phyloP scores from a whole-genome alignment of 2,113 vertebrate genomes.

The Perccottus glenii region DNA sequence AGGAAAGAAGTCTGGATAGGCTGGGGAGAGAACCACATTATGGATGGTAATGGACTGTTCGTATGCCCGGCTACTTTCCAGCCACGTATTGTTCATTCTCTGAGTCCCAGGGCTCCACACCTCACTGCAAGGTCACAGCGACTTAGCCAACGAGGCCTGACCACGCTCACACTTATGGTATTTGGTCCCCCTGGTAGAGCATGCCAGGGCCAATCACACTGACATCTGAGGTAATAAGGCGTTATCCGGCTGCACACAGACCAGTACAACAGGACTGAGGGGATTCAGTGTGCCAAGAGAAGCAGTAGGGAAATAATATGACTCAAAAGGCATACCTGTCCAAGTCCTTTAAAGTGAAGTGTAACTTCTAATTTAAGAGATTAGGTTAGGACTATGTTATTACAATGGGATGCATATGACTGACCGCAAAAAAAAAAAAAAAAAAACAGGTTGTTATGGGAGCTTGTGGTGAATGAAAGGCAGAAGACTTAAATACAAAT shows the following conservation, averaged over 20 bases:
- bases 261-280: slow-evolving; percentile 6
- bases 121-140: slow-evolving; percentile 62
- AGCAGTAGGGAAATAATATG: neutral
- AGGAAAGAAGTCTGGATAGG: slow-evolving; percentile 36
- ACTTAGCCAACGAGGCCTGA: slow-evolving; percentile 16
- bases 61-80: slow-evolving; percentile 33
- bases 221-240: slow-evolving; percentile 38
- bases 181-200: slow-evolving; percentile 62
- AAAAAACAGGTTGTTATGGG: too few relatives aligned
- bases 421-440: too few relatives aligned
- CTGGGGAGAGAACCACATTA: slow-evolving; percentile 45
- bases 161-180: slow-evolving; percentile 18
- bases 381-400: too few relatives aligned
- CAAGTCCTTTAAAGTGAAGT: too few relatives aligned
- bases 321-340: too few relatives aligned
- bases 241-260: slow-evolving; percentile 19
- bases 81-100: slow-evolving; percentile 27
- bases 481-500: too few relatives aligned
- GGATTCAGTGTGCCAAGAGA: slow-evolving; percentile 17
- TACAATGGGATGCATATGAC: too few relatives aligned
- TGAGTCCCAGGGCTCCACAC: slow-evolving; percentile 31
- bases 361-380: too few relatives aligned
- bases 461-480: too few relatives aligned
- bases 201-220: slow-evolving; percentile 28
- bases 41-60: slow-evolving; percentile 66